Conservation (phyloP, 2,113 vertebrate species). For the Larimichthys polyactis region DNA sequence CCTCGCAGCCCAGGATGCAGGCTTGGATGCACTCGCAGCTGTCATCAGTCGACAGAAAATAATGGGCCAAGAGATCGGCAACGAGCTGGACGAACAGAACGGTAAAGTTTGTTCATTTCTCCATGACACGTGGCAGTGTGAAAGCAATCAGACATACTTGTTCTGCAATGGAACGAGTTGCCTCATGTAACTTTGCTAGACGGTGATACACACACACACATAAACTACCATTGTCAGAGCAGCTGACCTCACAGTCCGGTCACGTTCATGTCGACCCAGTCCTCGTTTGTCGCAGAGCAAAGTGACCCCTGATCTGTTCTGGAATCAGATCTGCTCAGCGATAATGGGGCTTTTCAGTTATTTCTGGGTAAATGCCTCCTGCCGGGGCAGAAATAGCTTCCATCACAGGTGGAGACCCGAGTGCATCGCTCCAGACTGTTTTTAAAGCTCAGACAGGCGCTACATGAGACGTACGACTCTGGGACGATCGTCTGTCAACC, state of each 20-base stretch:
- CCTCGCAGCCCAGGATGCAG: constrained; percentile 93
- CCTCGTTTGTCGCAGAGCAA: constrained; percentile 15
- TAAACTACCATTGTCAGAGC: constrained; percentile 7
- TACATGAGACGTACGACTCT: constrained; percentile 42
- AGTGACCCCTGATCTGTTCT: constrained; percentile 25
- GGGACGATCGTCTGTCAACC: constrained; percentile 48
- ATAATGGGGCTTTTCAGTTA: constrained; percentile 55
- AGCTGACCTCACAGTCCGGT: constrained; percentile 46
- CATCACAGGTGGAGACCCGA: constrained; percentile 34
- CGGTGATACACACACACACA: constrained; percentile 19
- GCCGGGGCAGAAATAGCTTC: constrained; percentile 61
- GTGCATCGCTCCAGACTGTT: neutral
- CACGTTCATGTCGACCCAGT: neutral
- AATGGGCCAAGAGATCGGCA: constrained; percentile 97
- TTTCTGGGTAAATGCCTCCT: constrained; percentile 49
- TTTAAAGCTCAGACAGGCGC: constrained; percentile 34
- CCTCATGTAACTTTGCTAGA: constrained; percentile 57
- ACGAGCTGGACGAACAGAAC: constrained; percentile 96
- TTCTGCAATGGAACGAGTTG: constrained; percentile 56
- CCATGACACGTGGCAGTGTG: constrained; percentile 40
- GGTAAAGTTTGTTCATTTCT: constrained; percentile 84
- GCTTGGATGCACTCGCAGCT: constrained; percentile 91
- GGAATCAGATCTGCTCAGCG: constrained; percentile 57
- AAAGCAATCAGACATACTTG: constrained; percentile 64
- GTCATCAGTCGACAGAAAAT: constrained; percentile 95